phyloP scores from a whole-genome alignment of 2,113 vertebrate genomes.

The Hiodon tergisus region DNA sequence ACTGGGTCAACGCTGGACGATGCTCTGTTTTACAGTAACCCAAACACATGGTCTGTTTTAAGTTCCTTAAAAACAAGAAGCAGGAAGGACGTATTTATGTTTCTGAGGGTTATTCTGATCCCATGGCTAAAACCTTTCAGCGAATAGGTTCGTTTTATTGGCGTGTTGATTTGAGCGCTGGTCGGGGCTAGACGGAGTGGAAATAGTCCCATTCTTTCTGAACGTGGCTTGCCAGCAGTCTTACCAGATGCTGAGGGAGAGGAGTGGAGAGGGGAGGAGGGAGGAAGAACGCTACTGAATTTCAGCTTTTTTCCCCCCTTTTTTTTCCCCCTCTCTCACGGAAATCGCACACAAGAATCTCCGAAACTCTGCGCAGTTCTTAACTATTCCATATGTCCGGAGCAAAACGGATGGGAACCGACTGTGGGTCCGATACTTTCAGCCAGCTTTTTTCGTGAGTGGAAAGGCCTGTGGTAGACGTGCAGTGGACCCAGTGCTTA shows the following conservation, averaged over 20 bases:
- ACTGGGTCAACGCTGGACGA: too few species aligned
- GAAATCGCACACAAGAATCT: not conserved
- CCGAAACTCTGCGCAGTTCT: not conserved
- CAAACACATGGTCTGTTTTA: not conserved
- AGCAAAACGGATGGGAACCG: not conserved
- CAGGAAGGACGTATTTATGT: not conserved
- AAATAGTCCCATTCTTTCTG: conserved; percentile 15
- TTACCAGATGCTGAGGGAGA: conserved; percentile 1
- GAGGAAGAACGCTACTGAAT: conserved; percentile 19
- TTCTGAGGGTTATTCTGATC: not conserved
- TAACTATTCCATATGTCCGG: not conserved
- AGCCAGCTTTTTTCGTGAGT: not conserved
- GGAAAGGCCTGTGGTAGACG: conserved; percentile 21
- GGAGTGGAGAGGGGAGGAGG: conserved; percentile 29
- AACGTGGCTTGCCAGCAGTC: conserved; percentile 18
- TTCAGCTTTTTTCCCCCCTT: not conserved
- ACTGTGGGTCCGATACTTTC: not conserved
- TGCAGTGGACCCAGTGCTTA: conserved; percentile 27
- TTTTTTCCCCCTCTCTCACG: not conserved
- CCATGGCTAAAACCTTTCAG: not conserved
- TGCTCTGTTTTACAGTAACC: too few species aligned
- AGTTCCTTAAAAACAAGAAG: not conserved
- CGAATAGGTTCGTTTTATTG: not conserved
- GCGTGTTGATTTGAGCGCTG: conserved; percentile 13
- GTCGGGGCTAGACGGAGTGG: conserved; percentile 14